Base-by-base conservation (phyloP, 1,140 invertebrate genomes). In the Eubasilissa regina region DNA sequence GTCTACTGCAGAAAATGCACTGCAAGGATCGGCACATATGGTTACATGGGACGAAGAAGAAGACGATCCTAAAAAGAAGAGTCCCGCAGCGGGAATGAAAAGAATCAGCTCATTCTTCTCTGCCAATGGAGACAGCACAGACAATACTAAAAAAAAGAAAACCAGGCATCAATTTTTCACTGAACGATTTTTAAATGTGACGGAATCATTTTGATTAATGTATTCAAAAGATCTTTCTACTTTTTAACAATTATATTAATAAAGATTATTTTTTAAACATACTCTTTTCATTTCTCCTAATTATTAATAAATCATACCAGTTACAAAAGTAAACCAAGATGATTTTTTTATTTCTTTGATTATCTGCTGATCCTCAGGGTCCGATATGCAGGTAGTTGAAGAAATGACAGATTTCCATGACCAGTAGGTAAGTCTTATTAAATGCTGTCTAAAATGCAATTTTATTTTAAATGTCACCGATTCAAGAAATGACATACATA, bases 1-100 rank as follows among this genome's bases (percentile, higher is more conserved):
- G 99, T 97, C 97, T 3, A 99, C 98, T 0, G 95, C 97, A 0
- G 93, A 94, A 68, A 93, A 92, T 45, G 93, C 97, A 66, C 84
- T 99, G 11, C 91, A 97, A 84, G 91, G 93, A 19, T 91, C 94
- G 66, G 94, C 94, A 7, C 88, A 93, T 47, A 89, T 89, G 11
- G 90, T 91, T 62, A 88, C 89, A 51, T 93, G 97, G 70, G 93
- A 96, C 85, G 97, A 96, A 91, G 90, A 93, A 53, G 90, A 94
- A 10, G 89, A 92, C 0, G 84, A 87, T 9, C 83, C 84, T 19
- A 85, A 79, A 85, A 87, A 82, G 83, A 90, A 90, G 86, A 86
- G 90, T 84, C 77, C 51, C 12, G 48, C 84, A 81, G 4, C 86
- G 70, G 76, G 86, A 84, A 87, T 83, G 44, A 90, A 87, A 84